Conservation (phyloP, 2,797 vertebrate species). For the Erpetoichthys calabaricus region DNA sequence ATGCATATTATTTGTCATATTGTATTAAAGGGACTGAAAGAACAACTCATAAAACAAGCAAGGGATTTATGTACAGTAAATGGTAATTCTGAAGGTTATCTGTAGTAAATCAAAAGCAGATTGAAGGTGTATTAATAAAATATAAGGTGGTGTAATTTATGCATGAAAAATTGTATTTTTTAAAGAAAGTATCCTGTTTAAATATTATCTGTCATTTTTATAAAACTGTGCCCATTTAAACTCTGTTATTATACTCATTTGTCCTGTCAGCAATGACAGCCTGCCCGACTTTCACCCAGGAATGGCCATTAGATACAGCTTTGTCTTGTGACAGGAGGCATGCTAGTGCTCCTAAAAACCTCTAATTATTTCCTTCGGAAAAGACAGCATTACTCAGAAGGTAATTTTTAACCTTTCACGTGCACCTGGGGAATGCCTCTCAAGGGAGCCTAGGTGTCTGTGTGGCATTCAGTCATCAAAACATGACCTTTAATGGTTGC, state of each 20-base stretch:
- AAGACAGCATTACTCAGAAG: conserved; percentile 85
- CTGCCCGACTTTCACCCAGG: conserved; percentile 92
- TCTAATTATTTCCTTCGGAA: conserved; percentile 99
- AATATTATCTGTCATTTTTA: conserved; percentile 82
- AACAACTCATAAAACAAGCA: background rate
- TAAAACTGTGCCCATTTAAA: conserved; percentile 81
- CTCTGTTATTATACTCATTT: conserved; percentile 94
- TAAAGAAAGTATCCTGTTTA: conserved; percentile 67
- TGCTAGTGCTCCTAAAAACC: conserved; percentile 87
- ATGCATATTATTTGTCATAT: too few relatives aligned
- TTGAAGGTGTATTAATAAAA: background rate
- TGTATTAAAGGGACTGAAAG: too few relatives aligned
- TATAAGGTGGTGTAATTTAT: background rate
- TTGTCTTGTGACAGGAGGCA: conserved; percentile 91
- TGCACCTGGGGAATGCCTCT: conserved; percentile 98
- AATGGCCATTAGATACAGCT: conserved; percentile 97
- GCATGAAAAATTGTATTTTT: background rate
- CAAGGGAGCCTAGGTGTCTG: conserved; percentile 96
- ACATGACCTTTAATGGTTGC: conserved; percentile 99
- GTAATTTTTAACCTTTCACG: conserved; percentile 99
- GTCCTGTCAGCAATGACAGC: conserved; percentile 94
- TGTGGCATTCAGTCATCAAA: conserved; percentile 99
- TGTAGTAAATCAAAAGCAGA: background rate
- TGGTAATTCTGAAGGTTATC: background rate
- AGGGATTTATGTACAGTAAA: background rate